Evolutionary conservation across 2,888 invertebrate species (phyloP).

Genomic region (Epinotia nisella): DNA sequence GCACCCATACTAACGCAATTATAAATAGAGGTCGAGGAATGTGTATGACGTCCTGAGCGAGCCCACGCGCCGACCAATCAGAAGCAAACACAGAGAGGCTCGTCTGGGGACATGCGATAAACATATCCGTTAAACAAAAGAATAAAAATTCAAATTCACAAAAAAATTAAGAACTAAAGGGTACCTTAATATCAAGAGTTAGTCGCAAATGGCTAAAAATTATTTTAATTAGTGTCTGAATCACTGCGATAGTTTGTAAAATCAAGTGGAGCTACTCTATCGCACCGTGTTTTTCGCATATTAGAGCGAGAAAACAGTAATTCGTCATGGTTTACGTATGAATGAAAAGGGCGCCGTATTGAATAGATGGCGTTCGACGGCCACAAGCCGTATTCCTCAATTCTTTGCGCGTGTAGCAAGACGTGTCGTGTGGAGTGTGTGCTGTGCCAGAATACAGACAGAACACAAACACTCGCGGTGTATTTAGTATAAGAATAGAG

Average conservation of each 20-base stretch:
- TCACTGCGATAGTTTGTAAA: slow-evolving; percentile 18
- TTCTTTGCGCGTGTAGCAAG: slow-evolving; percentile 73
- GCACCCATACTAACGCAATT: slow-evolving; percentile 61
- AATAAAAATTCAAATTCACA: slow-evolving; percentile 18
- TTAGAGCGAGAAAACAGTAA: slow-evolving; percentile 70
- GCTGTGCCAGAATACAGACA: slow-evolving; percentile 37
- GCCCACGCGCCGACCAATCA: slow-evolving; percentile 82
- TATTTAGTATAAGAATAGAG: slow-evolving; percentile 52
- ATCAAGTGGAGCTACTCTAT: slow-evolving; percentile 50
- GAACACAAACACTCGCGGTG: slow-evolving; percentile 56
- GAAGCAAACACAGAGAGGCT: slow-evolving; percentile 84
- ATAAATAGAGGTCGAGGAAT: slow-evolving; percentile 76
- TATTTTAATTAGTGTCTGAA: slow-evolving; percentile 26
- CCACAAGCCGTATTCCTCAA: slow-evolving; percentile 68
- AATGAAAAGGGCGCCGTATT: slow-evolving; percentile 66
- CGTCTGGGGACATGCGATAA: slow-evolving; percentile 79
- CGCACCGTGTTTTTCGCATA: slow-evolving; percentile 48
- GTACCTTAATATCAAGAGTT: slow-evolving; percentile 6
- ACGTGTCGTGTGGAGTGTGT: slow-evolving; percentile 61
- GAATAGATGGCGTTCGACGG: slow-evolving; percentile 63
- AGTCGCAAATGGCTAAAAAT: slow-evolving; percentile 31
- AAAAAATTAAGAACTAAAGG: background rate
- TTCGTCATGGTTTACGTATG: slow-evolving; percentile 66
- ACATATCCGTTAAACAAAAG: slow-evolving; percentile 42
- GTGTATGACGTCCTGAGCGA: slow-evolving; percentile 81